Evolutionary conservation across 2,113 vertebrate species (phyloP).

Genomic region (Hydrolagus affinis): DNA sequence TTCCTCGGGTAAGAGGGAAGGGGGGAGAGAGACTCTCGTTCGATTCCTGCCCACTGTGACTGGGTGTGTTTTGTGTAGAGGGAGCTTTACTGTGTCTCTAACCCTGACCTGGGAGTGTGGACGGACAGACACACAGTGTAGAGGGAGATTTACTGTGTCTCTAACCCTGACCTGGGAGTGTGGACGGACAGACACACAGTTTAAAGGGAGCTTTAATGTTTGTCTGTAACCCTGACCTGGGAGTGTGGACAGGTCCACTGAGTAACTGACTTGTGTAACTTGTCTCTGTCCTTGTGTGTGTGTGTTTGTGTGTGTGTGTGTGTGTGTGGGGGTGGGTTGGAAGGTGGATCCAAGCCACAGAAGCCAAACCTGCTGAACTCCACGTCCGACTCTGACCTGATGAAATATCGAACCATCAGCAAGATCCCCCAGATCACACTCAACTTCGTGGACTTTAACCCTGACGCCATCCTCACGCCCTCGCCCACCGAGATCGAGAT

Average conservation of each 20-base stretch:
- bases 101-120: too few relatives aligned
- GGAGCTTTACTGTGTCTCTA: too few relatives aligned
- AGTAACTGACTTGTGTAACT: neutral
- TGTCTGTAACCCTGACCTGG: neutral
- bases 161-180: neutral
- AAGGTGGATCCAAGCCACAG: conserved; percentile 60
- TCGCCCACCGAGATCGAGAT: conserved; percentile 92
- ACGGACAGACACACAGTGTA: too few relatives aligned
- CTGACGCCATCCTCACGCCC: conserved; percentile 76
- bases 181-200: neutral
- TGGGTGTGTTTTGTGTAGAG: too few relatives aligned
- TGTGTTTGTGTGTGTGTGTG: too few relatives aligned
- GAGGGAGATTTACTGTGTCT: neutral
- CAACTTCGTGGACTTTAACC: conserved; percentile 76
- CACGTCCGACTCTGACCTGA: conserved; percentile 76
- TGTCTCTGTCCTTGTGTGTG: neutral
- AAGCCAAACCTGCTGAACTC: conserved; percentile 74
- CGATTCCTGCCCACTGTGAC: neutral
- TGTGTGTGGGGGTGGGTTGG: too few relatives aligned
- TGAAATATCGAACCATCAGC: conserved; percentile 74
- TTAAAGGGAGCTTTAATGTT: too few relatives aligned
- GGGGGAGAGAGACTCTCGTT: neutral
- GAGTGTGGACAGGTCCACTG: neutral
- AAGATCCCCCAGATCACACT: conserved; percentile 89
- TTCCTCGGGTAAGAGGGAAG: conserved; percentile 56